Evolutionary conservation across 1,140 invertebrate species (phyloP), one percentile per base, ranked within the genome.

Genomic region (Danaus melanippus): DNA sequence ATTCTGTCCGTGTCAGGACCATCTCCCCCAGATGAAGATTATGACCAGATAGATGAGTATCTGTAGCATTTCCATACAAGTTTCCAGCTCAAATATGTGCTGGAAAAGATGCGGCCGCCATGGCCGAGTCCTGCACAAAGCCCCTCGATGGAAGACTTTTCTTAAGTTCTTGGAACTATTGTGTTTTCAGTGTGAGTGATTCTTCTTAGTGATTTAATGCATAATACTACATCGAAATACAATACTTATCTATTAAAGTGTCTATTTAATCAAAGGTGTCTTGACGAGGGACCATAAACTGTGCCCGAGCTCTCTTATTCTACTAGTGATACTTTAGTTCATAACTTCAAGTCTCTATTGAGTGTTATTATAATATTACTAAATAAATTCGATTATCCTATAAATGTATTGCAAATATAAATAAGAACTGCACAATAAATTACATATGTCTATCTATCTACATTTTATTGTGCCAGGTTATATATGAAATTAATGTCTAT

Each of bases 1-100:
- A 93, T 92, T 55, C 87, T 94, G 4, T 93, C 92, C 39, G 89
- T 94, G 8, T 93, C 92, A 10, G 92, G 93, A 50, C 93, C 93
- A 0, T 93, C 92, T n/a, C 93, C 93, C 32, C 92, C 92, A 0
- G 91, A 92, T 60, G 91, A 92, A 58, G 90, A 90, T 67, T 87
- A 86, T 39, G 87, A 88, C 55, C 85, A 87, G 66, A 87, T 88
- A 71, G 87, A 88, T 64, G 86, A 88, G 76, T 88, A 87, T 70
- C 84, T 87, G 74, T 86, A 88, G 83, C 83, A 84, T 84, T 84
- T 83, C 58, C 79, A 86, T 55, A 84, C 79, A 42, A 73, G 76
- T 76, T 84, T 86, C 76, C 83, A 84, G 79, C 72, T 86, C 44
- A 83, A 84, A 69, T 84, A 83, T 57, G 81, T 82, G 65, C 76